Evolutionary conservation across 64 coral and sea anemone genomes (phyloP).

Genomic region (Montipora efflorescens): DNA sequence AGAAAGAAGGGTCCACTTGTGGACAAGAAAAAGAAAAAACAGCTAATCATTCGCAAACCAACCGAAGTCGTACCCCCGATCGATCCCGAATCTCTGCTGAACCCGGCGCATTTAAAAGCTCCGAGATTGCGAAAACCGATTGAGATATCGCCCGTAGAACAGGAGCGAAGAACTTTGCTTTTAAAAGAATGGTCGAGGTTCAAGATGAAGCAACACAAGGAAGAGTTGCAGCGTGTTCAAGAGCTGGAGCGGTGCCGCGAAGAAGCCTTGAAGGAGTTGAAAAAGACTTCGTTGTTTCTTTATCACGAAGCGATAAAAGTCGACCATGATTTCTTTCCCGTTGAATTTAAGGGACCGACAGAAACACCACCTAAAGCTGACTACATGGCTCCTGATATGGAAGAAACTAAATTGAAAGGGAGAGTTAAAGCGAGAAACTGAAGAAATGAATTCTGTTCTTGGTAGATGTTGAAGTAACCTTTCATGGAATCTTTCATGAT

Average conservation of each 20-base stretch:
- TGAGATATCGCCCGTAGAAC: slow-evolving; percentile 70
- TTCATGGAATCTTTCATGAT: too few species aligned
- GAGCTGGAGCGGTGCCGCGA: slow-evolving; percentile 86
- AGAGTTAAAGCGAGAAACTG: not conserved
- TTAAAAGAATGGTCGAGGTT: slow-evolving; percentile 96
- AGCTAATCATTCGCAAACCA: slow-evolving; percentile 69
- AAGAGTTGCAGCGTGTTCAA: slow-evolving; percentile 91
- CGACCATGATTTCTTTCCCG: slow-evolving; percentile 82
- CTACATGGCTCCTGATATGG: slow-evolving; percentile 92
- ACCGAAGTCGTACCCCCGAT: slow-evolving; percentile 82
- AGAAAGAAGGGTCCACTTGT: slow-evolving; percentile 78
- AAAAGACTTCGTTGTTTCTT: slow-evolving; percentile 85
- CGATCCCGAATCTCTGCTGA: slow-evolving; percentile 74
- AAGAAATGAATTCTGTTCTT: not conserved
- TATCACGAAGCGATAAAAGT: slow-evolving; percentile 93
- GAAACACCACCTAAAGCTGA: slow-evolving; percentile 90
- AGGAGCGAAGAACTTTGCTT: slow-evolving; percentile 81
- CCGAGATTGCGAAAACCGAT: slow-evolving; percentile 50
- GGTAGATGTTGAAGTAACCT: not conserved
- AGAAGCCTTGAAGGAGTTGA: slow-evolving; percentile 92
- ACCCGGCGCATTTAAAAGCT: slow-evolving; percentile 63
- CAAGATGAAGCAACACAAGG: slow-evolving; percentile 94
- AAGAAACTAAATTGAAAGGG: slow-evolving; percentile 46
- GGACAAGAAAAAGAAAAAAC: slow-evolving; percentile 68
- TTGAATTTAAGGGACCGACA: slow-evolving; percentile 90